Base-by-base conservation (phyloP, 2,113 vertebrate genomes). In the Prochilodus magdalenae region DNA sequence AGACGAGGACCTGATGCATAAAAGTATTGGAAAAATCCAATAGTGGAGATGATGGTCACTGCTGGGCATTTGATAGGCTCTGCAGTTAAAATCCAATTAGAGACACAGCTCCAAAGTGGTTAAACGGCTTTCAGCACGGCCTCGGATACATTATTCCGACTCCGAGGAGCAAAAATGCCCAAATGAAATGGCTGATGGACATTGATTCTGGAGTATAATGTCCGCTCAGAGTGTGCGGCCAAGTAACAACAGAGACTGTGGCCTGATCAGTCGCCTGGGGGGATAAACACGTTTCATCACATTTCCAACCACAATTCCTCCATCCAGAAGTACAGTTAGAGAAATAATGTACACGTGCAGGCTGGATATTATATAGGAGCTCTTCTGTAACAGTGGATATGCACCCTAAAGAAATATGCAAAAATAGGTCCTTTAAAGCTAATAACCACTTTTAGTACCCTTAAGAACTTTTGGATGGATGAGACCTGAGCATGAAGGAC, bases 51-150 rank as follows among this genome's bases (percentile, higher is more conserved):
- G 73, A 73, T 79, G 90, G 84, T 90, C 88, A 92, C 36, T 83
- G 87, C 82, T 85, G 33, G 87, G 86, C 85, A 81, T 91, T 88
- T 89, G 84, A 90, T 88, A 82, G 73, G 89, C 87, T 73, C 86
- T 78, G 72, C 87, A 81, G 87, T 88, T 88, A 86, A 89, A 92
- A 93, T 93, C 88, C 84, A 86, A 91, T 93, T 92, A 92, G 84
- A 88, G 89, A 87, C 73, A 78, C 79, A 73, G 84, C 81, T 85
- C 30, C 87, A 89, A 90, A 88, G 88, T 89, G 88, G 87, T 85
- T 90, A 85, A 89, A 89, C 87, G 87, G 67, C 88, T 90, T 90
- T 83, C 66, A 85, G 91, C 85, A 86, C 77, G 76, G 85, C 73
- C 73, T 89, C 85, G 73, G 88, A 89, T 89, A 85, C 84, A 87